Base-by-base conservation (phyloP, 2,113 vertebrate genomes). In the Leptodactylus fuscus region DNA sequence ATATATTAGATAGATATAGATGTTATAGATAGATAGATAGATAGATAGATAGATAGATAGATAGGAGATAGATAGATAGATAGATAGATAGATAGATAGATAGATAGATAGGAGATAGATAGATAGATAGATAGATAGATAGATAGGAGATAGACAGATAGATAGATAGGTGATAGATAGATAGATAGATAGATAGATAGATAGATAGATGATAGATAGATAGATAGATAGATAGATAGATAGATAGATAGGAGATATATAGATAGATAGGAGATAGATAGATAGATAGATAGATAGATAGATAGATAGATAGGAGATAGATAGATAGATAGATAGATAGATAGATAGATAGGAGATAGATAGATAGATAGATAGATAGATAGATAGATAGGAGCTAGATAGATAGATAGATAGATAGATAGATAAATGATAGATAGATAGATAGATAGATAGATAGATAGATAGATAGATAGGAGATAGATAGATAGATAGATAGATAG, bases 1-100 rank as follows among this genome's bases (percentile, higher is more conserved):
- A n/a, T n/a, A n/a, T n/a, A n/a, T n/a, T 44, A 44, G 65, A 69
- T 69, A 69, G 27, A 65, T 13, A 65, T n/a, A n/a, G n/a, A n/a
- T n/a, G n/a, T n/a, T 4, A 44, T 44, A 44, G 9, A 44, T 44
- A 44, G 41, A 44, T 44, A 44, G 41, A 44, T 44, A 44, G 24
- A 69, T 69, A 69, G 69, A 71, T 44, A 71, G 69, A 71, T 71
- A 69, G 65, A 69, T 69, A n/a, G n/a, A n/a, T n/a, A n/a, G n/a
- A n/a, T n/a, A n/a, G n/a, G n/a, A n/a, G n/a, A 5, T 24, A 44
- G 8, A 11, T 62, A 55, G 3, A 55, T 22, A n/a, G 9, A 27
- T 13, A 15, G 69, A 41, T 71, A 71, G 36, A 71, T 71, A 44
- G 65, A 69, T 69, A 69, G 9, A n/a, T n/a, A n/a, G n/a, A n/a